Base-by-base conservation (phyloP, 2,888 invertebrate species). In the Limnephilus auricula region DNA sequence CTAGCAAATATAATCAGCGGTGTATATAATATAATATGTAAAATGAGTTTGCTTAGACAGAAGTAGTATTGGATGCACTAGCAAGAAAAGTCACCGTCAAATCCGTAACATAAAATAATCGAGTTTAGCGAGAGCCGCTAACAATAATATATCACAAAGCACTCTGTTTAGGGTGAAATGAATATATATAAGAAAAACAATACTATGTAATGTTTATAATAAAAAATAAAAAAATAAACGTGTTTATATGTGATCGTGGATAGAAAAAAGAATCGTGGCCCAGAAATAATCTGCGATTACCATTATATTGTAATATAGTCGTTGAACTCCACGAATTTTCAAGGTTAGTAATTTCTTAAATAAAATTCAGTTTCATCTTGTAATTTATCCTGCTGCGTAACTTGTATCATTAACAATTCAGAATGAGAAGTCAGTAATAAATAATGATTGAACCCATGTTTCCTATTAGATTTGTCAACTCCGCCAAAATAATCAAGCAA, bases 381-480 rank as follows among this genome's bases (percentile, higher is more conserved):
- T 25, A 5, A 5, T 4, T 25, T 65, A 9, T 65, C 18, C n/a
- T 25, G 6, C 25, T 15, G 25, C 50, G 50, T 25, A 65, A 65
- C 18, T 65, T 65, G 50, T 65, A 65, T 65, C 1, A 25, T 65
- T 65, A 25, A 65, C 25, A 65, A 65, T 65, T 65, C 65, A 65
- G 65, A 25, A 65, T 9, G 65, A 65, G 65, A 65, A 2, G 25
- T n/a, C 65, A 9, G 65, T 65, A 65, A 65, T n/a, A n/a, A 65
- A 65, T 65, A 65, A 65, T 25, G 65, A 65, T 65, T n/a, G 65
- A 65, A 65, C 65, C 65, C 65, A n/a, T n/a, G 65, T 65, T 65
- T 65, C 65, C 65, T 65, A 65, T 65, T 65, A 65, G 65, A n/a
- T 65, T 65, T 65, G 65, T 65, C 65, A 65, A 65, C 65, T n/a